phyloP scores from a whole-genome alignment of 1,140 invertebrate species.

The Aleiodes sp. region DNA sequence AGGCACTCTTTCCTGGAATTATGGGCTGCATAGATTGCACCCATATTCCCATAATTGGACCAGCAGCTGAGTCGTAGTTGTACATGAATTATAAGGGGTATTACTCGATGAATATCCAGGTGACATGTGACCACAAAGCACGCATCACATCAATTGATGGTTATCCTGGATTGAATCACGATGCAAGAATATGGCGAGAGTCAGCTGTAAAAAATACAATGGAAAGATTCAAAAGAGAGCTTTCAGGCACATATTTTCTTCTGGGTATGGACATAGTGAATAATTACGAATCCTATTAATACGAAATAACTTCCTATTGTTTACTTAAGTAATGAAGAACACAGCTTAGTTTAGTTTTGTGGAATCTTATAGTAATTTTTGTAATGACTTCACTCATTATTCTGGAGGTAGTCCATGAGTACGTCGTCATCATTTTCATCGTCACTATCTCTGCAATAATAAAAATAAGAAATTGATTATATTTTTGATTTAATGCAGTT shows the following conservation, averaged over 20 bases:
- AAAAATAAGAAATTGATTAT: not conserved
- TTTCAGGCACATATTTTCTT: not conserved
- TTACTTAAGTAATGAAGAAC: not conserved
- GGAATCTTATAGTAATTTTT: too few species aligned
- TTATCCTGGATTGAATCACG: constrained; percentile 9
- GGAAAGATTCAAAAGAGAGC: not conserved
- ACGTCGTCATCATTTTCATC: too few species aligned
- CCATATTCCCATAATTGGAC: not conserved
- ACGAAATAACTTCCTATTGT: not conserved
- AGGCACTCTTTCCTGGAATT: not conserved
- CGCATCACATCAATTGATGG: constrained; percentile 3
- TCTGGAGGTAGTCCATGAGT: too few species aligned
- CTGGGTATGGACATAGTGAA: not conserved
- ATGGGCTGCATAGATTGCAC: constrained; percentile 13
- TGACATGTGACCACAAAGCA: constrained; percentile 4
- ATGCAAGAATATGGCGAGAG: constrained; percentile 6
- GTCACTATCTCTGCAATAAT: too few species aligned
- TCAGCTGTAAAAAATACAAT: not conserved
- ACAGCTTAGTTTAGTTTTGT: too few species aligned
- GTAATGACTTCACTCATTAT: too few species aligned
- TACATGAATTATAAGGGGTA: constrained; percentile 3
- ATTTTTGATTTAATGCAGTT: too few species aligned
- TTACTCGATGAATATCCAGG: not conserved
- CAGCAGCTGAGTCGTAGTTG: not conserved
- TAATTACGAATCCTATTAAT: not conserved